Percentiles rank a stretch among this genome's conserved stretches.
Conservation (phyloP, 2,113 vertebrate genomes). For the Pseudonaja textilis region DNA sequence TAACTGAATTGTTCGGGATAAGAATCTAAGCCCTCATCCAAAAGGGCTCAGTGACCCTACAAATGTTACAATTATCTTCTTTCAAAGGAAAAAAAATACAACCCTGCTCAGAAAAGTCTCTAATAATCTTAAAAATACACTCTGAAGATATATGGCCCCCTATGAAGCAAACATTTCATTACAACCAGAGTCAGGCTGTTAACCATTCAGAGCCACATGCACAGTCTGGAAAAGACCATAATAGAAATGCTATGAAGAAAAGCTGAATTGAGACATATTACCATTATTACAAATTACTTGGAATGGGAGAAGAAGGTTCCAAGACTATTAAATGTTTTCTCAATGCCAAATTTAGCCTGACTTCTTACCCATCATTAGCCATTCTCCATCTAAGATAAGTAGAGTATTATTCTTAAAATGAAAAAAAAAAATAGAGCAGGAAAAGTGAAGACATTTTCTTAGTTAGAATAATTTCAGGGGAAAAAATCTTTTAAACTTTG, state of each 20-base stretch:
- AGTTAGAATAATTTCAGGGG: constrained; percentile 57
- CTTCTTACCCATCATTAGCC: background rate
- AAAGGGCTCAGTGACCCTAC: background rate
- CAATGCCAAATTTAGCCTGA: background rate
- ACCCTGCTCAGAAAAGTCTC: background rate
- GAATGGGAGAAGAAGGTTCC: background rate
- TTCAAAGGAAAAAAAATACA: background rate
- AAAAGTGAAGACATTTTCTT: constrained; percentile 60
- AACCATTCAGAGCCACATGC: background rate
- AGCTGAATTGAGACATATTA: constrained; percentile 2
- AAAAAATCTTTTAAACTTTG: constrained; percentile 57
- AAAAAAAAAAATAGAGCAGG: constrained; percentile 27
- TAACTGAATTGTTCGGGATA: background rate
- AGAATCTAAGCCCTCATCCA: background rate
- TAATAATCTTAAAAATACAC: background rate
- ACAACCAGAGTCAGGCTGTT: background rate
- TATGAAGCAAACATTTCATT: background rate
- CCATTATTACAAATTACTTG: background rate
- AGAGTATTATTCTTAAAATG: constrained; percentile 41
- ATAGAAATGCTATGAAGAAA: background rate
- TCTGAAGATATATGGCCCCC: background rate
- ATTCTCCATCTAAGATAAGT: constrained; percentile 1
- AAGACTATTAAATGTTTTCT: background rate
- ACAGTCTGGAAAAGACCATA: background rate
- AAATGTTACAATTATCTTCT: background rate